Evolutionary conservation across 2,113 vertebrate species (phyloP), one percentile per base, ranked within the genome.

Genomic region (Colistium nudipinnis): DNA sequence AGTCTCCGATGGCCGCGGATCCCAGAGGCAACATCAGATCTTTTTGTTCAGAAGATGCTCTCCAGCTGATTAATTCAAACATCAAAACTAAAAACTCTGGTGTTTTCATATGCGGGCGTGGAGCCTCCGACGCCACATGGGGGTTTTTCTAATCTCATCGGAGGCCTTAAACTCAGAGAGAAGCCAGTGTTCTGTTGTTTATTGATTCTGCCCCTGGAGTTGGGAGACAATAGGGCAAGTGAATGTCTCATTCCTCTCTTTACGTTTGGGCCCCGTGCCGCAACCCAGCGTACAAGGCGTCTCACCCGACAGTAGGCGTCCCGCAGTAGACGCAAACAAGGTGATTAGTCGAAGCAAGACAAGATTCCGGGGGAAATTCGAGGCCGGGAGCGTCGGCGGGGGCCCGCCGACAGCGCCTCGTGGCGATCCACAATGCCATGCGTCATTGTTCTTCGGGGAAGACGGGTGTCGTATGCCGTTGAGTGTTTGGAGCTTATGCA

Each of bases 51-150:
- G 78, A 76, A 86, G 84, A 83, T 78, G 81, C 80, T 87, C 86
- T 92, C 84, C 44, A n/a, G 71, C 85, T 92, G 89, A 93, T 92
- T 91, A 91, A 91, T 91, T 88, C 86, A 89, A 86, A 87, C 88
- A 90, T 92, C 90, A 92, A 91, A 90, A 83, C 74, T n/a, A n/a
- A 84, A 84, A 90, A 84, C 81, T 84, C 69, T 68, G 74, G 80
- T 80, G 85, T 79, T 89, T 87, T 88, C 79, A 80, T 83, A 66
- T 81, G 62, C 20, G 52, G 62, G 77, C 70, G 81, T 80, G 84
- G 84, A 87, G 86, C 63, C 65, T 69, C 44, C 47, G 6, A 82
- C 53, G 83, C 86, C 83, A 89, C 86, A 60, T 24, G 70, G 82
- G 86, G 81, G 62, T 80, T 90, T 80, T 90, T 88, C 70, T 87